Conservation (phyloP, 2,797 vertebrate genomes). For the Pristis pectinata region DNA sequence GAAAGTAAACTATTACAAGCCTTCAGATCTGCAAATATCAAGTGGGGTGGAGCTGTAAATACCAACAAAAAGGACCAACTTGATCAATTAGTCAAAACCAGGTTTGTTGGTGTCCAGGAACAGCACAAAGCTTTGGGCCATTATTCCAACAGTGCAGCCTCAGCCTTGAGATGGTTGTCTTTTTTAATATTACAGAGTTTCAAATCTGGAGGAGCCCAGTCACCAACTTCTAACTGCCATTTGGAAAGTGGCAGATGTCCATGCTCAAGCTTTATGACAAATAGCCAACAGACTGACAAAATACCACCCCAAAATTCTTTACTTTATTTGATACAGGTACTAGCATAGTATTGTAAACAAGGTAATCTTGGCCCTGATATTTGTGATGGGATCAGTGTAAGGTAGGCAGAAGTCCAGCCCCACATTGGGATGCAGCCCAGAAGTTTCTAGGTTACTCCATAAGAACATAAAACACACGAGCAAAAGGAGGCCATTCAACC, state of each 20-base stretch:
- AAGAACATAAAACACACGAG: no score
- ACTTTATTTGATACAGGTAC: not conserved
- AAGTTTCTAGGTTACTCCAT: not conserved
- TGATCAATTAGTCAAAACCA: not conserved
- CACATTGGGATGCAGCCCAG: not conserved
- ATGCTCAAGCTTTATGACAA: not conserved
- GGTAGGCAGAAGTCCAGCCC: not conserved
- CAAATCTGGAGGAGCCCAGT: not conserved
- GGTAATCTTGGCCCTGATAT: not conserved
- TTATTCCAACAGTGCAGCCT: not conserved
- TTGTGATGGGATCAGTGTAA: not conserved
- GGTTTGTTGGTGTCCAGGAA: not conserved
- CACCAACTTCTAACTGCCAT: not conserved
- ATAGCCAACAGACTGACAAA: not conserved
- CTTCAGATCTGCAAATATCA: not conserved
- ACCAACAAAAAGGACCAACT: not conserved
- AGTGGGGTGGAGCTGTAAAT: not conserved
- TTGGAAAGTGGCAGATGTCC: not conserved
- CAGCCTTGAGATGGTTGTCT: not conserved
- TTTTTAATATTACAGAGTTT: not conserved
- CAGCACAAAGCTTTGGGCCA: not conserved
- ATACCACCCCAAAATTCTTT: not conserved
- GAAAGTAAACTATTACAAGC: not conserved
- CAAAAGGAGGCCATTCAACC: no score
- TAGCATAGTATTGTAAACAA: not conserved